phyloP scores from a whole-genome alignment of 2,113 vertebrate species.

The Grammomys surdaster region DNA sequence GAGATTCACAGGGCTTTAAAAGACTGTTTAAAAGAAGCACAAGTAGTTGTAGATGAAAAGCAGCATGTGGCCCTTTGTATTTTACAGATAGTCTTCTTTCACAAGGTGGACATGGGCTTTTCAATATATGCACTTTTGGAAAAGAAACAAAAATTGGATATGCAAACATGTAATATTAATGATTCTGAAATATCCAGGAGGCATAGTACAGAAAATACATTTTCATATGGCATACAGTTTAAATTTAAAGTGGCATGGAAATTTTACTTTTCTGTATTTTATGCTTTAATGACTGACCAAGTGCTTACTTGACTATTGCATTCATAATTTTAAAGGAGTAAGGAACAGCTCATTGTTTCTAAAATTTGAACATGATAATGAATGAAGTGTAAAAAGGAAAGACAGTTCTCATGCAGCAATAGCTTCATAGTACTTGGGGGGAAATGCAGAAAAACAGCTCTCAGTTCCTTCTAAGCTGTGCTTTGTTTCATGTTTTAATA shows the following conservation, averaged over 20 bases:
- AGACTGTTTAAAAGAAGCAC: constrained; percentile 52
- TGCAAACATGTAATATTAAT: constrained; percentile 44
- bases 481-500: constrained; percentile 39
- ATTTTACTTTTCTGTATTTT: background rate
- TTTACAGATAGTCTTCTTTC: constrained; percentile 66
- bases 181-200: constrained; percentile 44
- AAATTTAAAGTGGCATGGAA: constrained; percentile 24
- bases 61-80: constrained; percentile 72
- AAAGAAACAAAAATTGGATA: constrained; percentile 46
- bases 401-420: background rate
- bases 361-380: background rate
- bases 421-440: background rate
- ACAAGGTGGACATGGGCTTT: background rate
- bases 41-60: constrained; percentile 49
- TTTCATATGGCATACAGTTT: background rate
- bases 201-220: background rate
- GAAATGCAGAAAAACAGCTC: background rate
- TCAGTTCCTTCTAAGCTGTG: background rate
- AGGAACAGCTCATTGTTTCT: constrained; percentile 28
- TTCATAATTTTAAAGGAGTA: background rate
- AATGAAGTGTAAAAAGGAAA: constrained; percentile 1
- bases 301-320: background rate
- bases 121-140: constrained; percentile 49
- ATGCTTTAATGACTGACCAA: constrained; percentile 23
- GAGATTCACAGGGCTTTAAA: constrained; percentile 58